Evolutionary conservation across 1,140 invertebrate genomes (phyloP), one percentile per base, ranked within the genome.

Genomic region (Frieseomelitta varia): DNA sequence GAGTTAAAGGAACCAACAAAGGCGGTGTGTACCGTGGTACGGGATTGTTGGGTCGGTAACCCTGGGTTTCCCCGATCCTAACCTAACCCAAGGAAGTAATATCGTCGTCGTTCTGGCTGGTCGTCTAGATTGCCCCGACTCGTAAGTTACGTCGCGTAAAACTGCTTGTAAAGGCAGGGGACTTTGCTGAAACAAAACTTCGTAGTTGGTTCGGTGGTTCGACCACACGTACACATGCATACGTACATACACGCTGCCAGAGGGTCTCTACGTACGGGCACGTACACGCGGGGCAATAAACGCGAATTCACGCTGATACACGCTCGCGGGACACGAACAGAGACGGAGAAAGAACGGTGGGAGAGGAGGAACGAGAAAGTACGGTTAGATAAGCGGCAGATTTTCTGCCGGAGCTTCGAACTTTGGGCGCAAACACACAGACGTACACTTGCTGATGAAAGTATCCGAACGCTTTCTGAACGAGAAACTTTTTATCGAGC

Each of bases 21-120:
- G 68, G 76, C 39, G 67, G 61, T 77, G 81, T 61, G 87, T 77
- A 68, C 77, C 75, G 86, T 72, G 83, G 87, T 58, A 67, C 87
- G 76, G 83, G 71, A 67, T 39, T 86, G 79, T 84, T 84, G 86
- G 91, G 89, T 92, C 90, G 91, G 84, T 88, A 91, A 92, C 91
- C 88, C 86, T 90, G 88, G 39, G 68, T 81, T 79, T 77, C 81
- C 80, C 61, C 69, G 85, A 87, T 92, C 79, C 88, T 85, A 90
- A 91, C 90, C 87, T 90, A 80, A 89, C 87, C 87, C 90, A 91
- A 92, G 85, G 75, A 83, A 88, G 89, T 89, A 91, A 91, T 90
- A 91, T 85, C 85, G 87, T 73, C 85, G 83, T 86, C 84, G 63
- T 87, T 24, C 58, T 72, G 85, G 79, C 78, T 80, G 67, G 69